These are phyloP conservation scores for Setophaga kirtlandii DNA, from an alignment of 2,113 vertebrate genomes.

Conservation along the genomic window DNA sequence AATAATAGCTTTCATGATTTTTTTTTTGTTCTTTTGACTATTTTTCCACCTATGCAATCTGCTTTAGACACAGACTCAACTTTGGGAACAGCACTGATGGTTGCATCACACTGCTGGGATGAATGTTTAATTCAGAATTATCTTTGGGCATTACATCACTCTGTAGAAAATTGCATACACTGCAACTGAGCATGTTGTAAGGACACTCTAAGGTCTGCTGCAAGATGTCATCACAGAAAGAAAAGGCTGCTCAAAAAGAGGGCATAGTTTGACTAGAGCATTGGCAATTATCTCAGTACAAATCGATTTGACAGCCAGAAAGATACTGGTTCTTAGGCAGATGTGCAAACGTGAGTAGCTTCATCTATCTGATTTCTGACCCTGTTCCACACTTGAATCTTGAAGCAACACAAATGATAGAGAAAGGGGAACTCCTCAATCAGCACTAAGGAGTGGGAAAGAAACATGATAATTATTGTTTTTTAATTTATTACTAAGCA, in stretches of 20 bases:
- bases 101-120: neutral
- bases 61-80: neutral
- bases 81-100: neutral
- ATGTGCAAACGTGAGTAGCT: neutral
- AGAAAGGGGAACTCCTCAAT: neutral
- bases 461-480: neutral
- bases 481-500: neutral
- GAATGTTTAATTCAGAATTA: neutral
- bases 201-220: neutral
- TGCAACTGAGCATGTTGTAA: neutral
- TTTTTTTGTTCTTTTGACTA: neutral
- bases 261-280: neutral
- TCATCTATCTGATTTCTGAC: neutral
- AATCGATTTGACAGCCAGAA: neutral
- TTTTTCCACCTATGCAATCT: neutral
- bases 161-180: neutral
- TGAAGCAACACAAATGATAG: neutral
- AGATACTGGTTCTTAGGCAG: neutral
- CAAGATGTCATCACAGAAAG: neutral
- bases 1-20: neutral
- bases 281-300: neutral
- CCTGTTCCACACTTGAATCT: neutral
- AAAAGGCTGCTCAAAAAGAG: neutral
- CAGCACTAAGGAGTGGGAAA: neutral
- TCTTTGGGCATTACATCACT: neutral